Base-by-base conservation (phyloP, 2,888 invertebrate genomes). In the Lithophane leautieri region DNA sequence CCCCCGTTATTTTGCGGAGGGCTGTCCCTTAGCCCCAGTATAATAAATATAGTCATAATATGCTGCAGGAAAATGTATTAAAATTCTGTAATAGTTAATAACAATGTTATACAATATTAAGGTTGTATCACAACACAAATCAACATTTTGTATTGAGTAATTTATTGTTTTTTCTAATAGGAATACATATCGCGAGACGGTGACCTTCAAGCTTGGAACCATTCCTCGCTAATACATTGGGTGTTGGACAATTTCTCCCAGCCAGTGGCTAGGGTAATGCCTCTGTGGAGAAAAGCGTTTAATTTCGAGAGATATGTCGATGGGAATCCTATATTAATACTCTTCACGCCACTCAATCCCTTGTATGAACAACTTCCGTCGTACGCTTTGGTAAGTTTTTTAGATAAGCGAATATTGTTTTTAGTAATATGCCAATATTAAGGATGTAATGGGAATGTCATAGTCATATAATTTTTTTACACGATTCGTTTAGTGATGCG, bases 281-380 rank as follows among this genome's bases (percentile, higher is more conserved):
- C 98, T 0, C 96, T 97, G 75, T 98, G 98, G 90, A 96, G 97
- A 63, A 98, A 98, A 93, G 97, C 98, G 19, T 96, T 97, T 52
- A 97, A 96, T 34, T 95, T 99, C 67, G 97, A 98, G n/a, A 97
- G 96, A 85, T 97, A 97, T 90, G 95, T 98, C 16, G 97, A 97
- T 85, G 97, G 97, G 56, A 98, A 97, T 72, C 98, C 98, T 4
- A 97, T 98, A 62, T 93, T 99, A 58, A 96, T 99, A 84, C 93
- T 98, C 73, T 98, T 98, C 89, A 98, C 98, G 1, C 98, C 98
- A 12, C 95, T 97, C 78, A 98, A 98, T 93, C 97, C 98, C n/a
- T 94, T 98, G 60, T 96, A 97, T 89, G 94, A 95, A 71, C 96
- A 97, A 84, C 97, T 97, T 87, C 97, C 98, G 68, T 97, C 97